Evolutionary conservation across 2,797 vertebrate species (phyloP).

Genomic region (Coccyzus lansbergi): DNA sequence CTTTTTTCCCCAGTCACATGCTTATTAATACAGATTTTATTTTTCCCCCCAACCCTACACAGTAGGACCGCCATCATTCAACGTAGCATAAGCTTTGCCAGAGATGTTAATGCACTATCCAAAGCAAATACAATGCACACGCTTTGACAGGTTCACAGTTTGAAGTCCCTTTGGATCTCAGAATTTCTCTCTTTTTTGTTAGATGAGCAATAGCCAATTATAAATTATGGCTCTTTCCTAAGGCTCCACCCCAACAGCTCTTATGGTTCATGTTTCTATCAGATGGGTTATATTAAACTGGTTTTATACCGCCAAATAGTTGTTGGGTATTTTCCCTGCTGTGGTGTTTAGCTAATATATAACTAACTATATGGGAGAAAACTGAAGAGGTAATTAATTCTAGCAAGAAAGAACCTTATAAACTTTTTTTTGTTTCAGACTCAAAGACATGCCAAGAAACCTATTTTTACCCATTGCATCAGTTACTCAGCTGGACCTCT

Average conservation of each 20-base stretch:
- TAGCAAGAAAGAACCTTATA: background rate
- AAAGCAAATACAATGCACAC: slow-evolving; percentile 33
- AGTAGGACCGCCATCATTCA: slow-evolving; percentile 27
- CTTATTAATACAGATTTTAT: slow-evolving; percentile 40
- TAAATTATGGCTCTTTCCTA: slow-evolving; percentile 18
- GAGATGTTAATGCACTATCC: slow-evolving; percentile 15
- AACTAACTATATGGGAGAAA: slow-evolving; percentile 24
- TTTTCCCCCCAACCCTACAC: background rate
- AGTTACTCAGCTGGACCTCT: slow-evolving; percentile 1
- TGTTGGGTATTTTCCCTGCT: background rate
- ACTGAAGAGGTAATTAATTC: slow-evolving; percentile 21
- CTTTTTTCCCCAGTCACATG: slow-evolving; percentile 52
- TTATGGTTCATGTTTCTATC: background rate
- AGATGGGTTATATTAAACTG: background rate
- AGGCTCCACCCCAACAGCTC: background rate
- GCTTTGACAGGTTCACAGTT: slow-evolving; percentile 46
- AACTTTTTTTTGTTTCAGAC: background rate
- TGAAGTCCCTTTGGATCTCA: slow-evolving; percentile 53
- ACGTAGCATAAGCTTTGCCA: slow-evolving; percentile 23
- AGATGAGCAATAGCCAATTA: slow-evolving; percentile 30
- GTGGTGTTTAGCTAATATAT: background rate
- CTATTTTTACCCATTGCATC: slow-evolving; percentile 7
- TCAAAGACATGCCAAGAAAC: background rate
- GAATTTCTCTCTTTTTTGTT: slow-evolving; percentile 17
- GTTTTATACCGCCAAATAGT: slow-evolving; percentile 13